Conservation (phyloP, 2,888 invertebrate genomes). For the Zygothrica quintamaculata region DNA sequence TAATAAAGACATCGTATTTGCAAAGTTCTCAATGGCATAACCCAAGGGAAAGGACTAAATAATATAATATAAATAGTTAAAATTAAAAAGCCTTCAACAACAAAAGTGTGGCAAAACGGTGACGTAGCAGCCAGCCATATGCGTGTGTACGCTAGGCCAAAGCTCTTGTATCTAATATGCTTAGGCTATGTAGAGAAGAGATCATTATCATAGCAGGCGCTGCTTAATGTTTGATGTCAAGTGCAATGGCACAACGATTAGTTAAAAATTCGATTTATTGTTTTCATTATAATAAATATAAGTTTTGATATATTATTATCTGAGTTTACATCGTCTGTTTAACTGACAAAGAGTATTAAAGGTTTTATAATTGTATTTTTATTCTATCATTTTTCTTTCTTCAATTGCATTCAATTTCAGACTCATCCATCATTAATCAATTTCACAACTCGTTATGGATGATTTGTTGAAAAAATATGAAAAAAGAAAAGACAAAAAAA, state of each 20-base stretch:
- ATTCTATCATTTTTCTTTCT: constrained; percentile 1
- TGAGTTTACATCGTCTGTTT: no score
- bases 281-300: no score
- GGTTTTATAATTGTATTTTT: constrained; percentile 17
- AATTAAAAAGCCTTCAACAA: not conserved
- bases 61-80: not conserved
- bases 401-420: constrained; percentile 25
- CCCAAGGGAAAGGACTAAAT: not conserved
- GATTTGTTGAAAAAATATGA: constrained; percentile 43
- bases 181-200: no score
- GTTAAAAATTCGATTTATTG: no score
- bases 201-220: no score
- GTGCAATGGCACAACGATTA: no score
- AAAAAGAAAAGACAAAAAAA: not conserved
- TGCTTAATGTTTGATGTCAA: no score
- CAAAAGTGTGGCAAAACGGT: no score
- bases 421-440: constrained; percentile 55
- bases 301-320: no score
- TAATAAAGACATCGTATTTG: constrained; percentile 40
- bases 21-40: constrained; percentile 64
- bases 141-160: no score
- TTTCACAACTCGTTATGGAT: constrained; percentile 57
- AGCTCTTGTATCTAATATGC: no score
- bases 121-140: no score
- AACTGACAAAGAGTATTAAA: not conserved